A percentile compares a stretch with the other conserved stretches of the same genome.
Evolutionary conservation across 1,140 invertebrate species (phyloP).

Genomic region (Bombus ignitus): DNA sequence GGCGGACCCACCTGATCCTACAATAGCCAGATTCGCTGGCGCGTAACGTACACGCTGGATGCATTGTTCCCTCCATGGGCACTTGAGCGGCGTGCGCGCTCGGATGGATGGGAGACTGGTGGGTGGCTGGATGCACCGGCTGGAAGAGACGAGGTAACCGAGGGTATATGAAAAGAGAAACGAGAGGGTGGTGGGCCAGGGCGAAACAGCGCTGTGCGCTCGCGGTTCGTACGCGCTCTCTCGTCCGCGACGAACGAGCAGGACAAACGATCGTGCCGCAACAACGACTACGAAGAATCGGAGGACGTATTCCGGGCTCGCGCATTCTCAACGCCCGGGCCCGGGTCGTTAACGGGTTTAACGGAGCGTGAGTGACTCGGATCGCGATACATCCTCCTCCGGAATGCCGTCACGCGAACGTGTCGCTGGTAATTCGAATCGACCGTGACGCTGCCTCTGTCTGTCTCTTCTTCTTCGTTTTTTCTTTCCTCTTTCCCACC

Average conservation of each 20-base stretch:
- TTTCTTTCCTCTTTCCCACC: conserved; percentile 5
- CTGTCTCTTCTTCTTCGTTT: neutral
- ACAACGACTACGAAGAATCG: conserved; percentile 54
- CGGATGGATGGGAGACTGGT: neutral
- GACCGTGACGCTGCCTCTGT: conserved; percentile 15
- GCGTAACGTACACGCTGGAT: conserved; percentile 17
- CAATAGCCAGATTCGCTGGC: conserved; percentile 67
- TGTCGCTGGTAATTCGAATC: conserved; percentile 50
- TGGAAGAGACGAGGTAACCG: conserved; percentile 40
- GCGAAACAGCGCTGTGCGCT: neutral
- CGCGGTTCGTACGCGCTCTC: conserved; percentile 40
- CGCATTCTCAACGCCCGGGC: conserved; percentile 57
- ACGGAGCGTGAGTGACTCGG: conserved; percentile 67
- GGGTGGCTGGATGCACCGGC: neutral
- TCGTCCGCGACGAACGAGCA: no score
- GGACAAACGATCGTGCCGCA: conserved; percentile 34
- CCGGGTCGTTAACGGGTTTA: conserved; percentile 74
- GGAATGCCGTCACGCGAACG: conserved; percentile 23
- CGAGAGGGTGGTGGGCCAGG: conserved; percentile 40
- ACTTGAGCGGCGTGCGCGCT: conserved; percentile 45
- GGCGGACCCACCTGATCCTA: conserved; percentile 69
- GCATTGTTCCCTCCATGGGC: conserved; percentile 59
- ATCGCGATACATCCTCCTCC: conserved; percentile 67
- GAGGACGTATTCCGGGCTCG: conserved; percentile 40
- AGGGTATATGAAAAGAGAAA: conserved; percentile 54